Conservation (phyloP, 1,140 invertebrate genomes). For the Venturia canescens region DNA sequence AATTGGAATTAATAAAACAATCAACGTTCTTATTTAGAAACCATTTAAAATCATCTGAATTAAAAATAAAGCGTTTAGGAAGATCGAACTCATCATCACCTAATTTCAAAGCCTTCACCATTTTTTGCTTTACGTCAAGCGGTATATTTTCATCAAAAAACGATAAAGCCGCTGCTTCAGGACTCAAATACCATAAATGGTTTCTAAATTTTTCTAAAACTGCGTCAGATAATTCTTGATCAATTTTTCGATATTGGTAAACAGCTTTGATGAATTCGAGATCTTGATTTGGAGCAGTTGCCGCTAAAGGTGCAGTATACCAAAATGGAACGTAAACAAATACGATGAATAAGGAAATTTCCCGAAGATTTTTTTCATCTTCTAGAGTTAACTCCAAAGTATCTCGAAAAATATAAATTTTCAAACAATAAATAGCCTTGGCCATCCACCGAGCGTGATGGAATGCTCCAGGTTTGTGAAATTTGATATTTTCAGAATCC, state of each 20-base stretch:
- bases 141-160: constrained; percentile 52
- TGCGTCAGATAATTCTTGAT: constrained; percentile 40
- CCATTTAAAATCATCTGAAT: too few species aligned
- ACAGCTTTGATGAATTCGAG: neutral
- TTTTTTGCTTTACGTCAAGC: constrained; percentile 44
- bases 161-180: constrained; percentile 45
- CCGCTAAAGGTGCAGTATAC: neutral
- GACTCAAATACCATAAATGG: constrained; percentile 55
- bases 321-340: neutral
- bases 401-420: neutral
- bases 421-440: neutral
- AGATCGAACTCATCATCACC: neutral
- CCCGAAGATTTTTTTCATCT: neutral
- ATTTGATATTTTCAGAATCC: neutral
- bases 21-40: too few species aligned
- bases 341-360: neutral
- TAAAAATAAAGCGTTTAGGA: too few species aligned
- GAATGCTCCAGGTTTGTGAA: neutral
- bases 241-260: neutral
- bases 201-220: constrained; percentile 50
- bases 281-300: neutral
- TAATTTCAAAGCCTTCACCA: constrained; percentile 25
- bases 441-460: constrained; percentile 11
- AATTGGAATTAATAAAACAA: too few species aligned
- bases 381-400: neutral